Evolutionary conservation across 2,888 invertebrate species (phyloP), one percentile per base, ranked within the genome.

Genomic region (Agriopis aurantiaria): DNA sequence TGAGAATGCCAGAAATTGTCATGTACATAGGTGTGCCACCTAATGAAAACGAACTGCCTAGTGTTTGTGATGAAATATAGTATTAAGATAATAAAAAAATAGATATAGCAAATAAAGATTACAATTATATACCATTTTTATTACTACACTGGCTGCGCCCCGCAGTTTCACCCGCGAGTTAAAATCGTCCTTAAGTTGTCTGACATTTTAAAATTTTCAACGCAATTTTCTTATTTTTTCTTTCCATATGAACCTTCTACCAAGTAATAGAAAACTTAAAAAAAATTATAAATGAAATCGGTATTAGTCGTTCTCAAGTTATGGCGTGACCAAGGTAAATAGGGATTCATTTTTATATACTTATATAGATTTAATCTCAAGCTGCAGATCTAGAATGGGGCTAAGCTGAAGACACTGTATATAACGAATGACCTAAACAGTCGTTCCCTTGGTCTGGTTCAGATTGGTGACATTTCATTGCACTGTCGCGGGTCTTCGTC

Each of bases 11-110:
- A 52, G 45, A 45, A 53, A 41, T 62, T 67, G 67, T 67, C 67
- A 68, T 23, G 17, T 68, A 46, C n/a, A 40, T 49, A 52, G 43
- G 17, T 62, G 68, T 43, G 53, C n/a, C 56, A 63, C 68, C 62
- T 68, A 68, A 55, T 43, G 17, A 56, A 62, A 61, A 59, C 53
- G 43, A 63, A 64, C 52, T 70, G 71, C 66, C 71, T 63, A 60
- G 56, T 64, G 46, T 61, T 71, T 71, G 71, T 71, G 71, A 71
- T 71, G 68, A 57, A 71, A 65, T 53, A 68, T 71, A 65, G 55
- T 64, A 14, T 62, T 65, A 68, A 61, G 58, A 62, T 62, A 10
- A 55, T 45, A 43, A 61, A 61, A 59, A 59, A 45, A 5, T 56
- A 43, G 23, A 61, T 12, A 14, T 51, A 55, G 58, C 2, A 46